Conservation (phyloP, 2,113 vertebrate species). For the Paraplagusia blochii region DNA sequence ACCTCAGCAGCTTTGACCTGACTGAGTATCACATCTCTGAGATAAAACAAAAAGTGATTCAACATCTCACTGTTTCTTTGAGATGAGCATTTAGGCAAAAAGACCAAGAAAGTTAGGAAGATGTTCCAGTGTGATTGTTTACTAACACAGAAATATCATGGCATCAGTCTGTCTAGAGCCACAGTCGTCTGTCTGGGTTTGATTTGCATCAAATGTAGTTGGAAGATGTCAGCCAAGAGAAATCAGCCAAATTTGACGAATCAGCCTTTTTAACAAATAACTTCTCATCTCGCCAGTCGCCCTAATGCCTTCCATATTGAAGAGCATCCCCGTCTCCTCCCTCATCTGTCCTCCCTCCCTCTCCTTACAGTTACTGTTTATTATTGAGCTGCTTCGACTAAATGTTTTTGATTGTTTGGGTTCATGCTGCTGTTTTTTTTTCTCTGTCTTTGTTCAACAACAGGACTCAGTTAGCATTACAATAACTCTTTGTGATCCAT, state of each 20-base stretch:
- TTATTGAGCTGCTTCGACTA: constrained; percentile 5
- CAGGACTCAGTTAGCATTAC: not conserved
- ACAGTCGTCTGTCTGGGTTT: not conserved
- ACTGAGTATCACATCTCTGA: not conserved
- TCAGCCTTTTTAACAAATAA: constrained; percentile 26
- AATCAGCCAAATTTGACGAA: constrained; percentile 12
- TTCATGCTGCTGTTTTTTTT: constrained; percentile 2
- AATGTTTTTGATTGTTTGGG: constrained; percentile 26
- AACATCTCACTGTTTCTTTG: constrained; percentile 11
- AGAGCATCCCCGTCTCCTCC: constrained; percentile 11
- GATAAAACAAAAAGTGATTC: constrained; percentile 5
- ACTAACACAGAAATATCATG: constrained; percentile 23
- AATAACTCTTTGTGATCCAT: constrained; percentile 4
- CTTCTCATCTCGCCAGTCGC: constrained; percentile 17
- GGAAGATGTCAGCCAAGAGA: constrained; percentile 11
- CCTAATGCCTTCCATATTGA: constrained; percentile 38
- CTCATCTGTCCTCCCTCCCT: constrained; percentile 2
- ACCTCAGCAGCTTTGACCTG: not conserved
- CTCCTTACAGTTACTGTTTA: not conserved
- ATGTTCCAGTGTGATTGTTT: constrained; percentile 24
- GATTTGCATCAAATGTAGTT: constrained; percentile 15
- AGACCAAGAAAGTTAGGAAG: constrained; percentile 16
- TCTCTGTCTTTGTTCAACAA: constrained; percentile 12
- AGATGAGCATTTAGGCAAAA: constrained; percentile 12
- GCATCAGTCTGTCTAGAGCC: constrained; percentile 3